phyloP scores from a whole-genome alignment of 1,140 invertebrate genomes.

The Zaprionus ornatus region DNA sequence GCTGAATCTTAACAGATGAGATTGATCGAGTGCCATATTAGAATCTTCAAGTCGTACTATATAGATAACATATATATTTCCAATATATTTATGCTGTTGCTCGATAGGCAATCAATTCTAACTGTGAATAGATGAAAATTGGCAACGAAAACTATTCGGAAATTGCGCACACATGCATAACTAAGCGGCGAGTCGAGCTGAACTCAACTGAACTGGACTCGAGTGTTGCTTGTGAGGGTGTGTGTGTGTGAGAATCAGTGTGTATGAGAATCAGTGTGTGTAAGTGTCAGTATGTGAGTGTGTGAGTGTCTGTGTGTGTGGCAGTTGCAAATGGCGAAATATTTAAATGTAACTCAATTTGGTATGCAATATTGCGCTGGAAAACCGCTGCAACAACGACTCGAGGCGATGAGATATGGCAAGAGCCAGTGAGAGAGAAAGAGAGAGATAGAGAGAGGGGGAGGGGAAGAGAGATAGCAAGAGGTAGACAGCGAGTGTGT shows the following conservation, averaged over 20 bases:
- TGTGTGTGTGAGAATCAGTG: neutral
- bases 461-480: neutral
- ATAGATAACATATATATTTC: neutral
- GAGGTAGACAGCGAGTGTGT: constrained; percentile 16
- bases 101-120: constrained; percentile 25
- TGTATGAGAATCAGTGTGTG: neutral
- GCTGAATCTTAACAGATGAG: neutral
- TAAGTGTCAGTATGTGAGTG: neutral
- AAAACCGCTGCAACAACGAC: constrained; percentile 38
- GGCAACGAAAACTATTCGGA: constrained; percentile 25
- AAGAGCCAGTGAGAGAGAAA: neutral
- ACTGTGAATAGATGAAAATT: constrained; percentile 26
- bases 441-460: neutral
- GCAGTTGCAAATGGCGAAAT: constrained; percentile 59
- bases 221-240: neutral
- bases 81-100: neutral
- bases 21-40: neutral
- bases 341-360: constrained; percentile 79
- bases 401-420: constrained; percentile 1
- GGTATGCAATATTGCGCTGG: constrained; percentile 58
- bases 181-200: constrained; percentile 6
- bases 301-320: neutral
- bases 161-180: constrained; percentile 33
- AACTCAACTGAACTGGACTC: neutral
- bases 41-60: neutral